phyloP scores from a whole-genome alignment of 2,797 vertebrate genomes.

The Gallirallus australis region DNA sequence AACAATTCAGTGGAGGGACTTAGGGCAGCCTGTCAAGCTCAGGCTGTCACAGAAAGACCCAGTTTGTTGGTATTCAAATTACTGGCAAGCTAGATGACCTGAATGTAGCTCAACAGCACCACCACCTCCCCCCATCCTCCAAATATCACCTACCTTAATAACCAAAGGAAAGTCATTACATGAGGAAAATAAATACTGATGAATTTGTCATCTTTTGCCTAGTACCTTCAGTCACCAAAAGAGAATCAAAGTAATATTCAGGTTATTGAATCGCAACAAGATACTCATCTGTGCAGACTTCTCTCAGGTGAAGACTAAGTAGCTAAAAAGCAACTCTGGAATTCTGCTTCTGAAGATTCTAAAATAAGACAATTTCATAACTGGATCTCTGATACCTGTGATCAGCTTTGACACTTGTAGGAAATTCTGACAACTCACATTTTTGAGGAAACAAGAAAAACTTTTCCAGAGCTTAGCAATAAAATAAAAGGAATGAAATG shows the following conservation, averaged over 20 bases:
- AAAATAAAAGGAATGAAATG: conserved; percentile 37
- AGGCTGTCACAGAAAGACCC: conserved; percentile 36
- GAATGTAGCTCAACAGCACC: not conserved
- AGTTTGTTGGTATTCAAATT: conserved; percentile 40
- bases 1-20: conserved; percentile 17
- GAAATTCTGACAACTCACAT: not conserved
- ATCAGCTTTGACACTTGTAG: not conserved
- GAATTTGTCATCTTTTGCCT: not conserved
- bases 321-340: not conserved
- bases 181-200: not conserved
- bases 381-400: not conserved
- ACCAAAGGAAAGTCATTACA: not conserved
- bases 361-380: conserved; percentile 2
- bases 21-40: conserved; percentile 26
- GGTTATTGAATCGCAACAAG: not conserved
- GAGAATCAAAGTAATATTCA: not conserved
- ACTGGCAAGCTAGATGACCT: not conserved
- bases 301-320: not conserved
- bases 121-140: no score
- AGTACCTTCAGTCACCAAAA: not conserved
- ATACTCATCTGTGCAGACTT: not conserved
- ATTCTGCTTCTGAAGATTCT: not conserved
- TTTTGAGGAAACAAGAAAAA: not conserved
- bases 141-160: not conserved
- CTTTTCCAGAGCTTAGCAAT: not conserved